phyloP scores from a whole-genome alignment of 2,888 invertebrate genomes.

The Gisinianus flammeolus region DNA sequence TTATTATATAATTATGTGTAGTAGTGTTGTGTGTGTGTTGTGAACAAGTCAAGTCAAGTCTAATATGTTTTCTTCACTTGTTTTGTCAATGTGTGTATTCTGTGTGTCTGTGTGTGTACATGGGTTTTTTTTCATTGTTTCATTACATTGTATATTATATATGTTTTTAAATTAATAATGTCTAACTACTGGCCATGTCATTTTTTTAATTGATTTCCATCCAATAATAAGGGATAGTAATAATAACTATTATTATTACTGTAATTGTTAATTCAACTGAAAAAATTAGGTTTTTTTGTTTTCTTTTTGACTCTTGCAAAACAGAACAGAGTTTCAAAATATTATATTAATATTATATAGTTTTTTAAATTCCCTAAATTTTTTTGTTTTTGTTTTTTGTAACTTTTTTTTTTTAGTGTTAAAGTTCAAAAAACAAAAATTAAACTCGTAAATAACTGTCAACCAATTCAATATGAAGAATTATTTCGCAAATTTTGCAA shows the following conservation, averaged over 20 bases:
- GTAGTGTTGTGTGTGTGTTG: neutral
- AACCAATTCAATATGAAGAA: conserved; percentile 15
- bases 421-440: conserved; percentile 24
- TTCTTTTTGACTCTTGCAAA: no score
- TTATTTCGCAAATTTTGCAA: neutral
- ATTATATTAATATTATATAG: no score
- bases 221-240: no score
- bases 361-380: no score
- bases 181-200: conserved; percentile 34
- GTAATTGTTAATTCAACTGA: no score
- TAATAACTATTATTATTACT: no score
- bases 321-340: no score
- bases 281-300: no score
- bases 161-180: no score
- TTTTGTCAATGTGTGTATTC: conserved; percentile 26
- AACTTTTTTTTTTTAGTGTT: conserved; percentile 10
- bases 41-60: conserved; percentile 32
- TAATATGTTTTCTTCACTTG: conserved; percentile 29
- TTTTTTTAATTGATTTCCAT: no score
- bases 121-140: conserved; percentile 8
- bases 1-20: neutral
- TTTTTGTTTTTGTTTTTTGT: conserved; percentile 15
- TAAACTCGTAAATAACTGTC: neutral
- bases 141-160: no score
- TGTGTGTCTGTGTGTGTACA: conserved; percentile 8